phyloP scores from a whole-genome alignment of 2,888 invertebrate species.

The Epiblema foenella region DNA sequence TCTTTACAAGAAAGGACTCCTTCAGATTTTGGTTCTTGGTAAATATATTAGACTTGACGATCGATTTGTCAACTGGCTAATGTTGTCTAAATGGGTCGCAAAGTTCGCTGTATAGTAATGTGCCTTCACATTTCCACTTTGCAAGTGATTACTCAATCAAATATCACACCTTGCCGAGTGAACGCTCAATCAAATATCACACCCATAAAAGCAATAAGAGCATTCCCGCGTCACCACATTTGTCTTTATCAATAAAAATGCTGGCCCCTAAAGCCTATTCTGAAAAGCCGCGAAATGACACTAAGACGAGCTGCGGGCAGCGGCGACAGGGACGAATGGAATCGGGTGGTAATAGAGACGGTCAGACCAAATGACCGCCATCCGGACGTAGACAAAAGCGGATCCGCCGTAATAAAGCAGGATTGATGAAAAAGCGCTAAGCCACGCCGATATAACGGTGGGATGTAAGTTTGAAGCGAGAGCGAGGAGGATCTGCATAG shows the following conservation, averaged over 20 bases:
- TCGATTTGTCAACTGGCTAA: background rate
- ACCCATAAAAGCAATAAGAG: slow-evolving; percentile 41
- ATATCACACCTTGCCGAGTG: slow-evolving; percentile 19
- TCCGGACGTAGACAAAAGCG: slow-evolving; percentile 82
- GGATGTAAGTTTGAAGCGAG: slow-evolving; percentile 52
- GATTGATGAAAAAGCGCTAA: slow-evolving; percentile 87
- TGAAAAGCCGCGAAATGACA: slow-evolving; percentile 59
- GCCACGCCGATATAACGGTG: slow-evolving; percentile 82
- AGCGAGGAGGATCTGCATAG: slow-evolving; percentile 42
- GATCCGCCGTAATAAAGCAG: slow-evolving; percentile 84
- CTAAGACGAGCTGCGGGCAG: slow-evolving; percentile 72
- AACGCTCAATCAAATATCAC: slow-evolving; percentile 28
- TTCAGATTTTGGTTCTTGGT: no score
- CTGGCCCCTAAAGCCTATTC: slow-evolving; percentile 41
- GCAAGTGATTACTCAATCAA: slow-evolving; percentile 27
- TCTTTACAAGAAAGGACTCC: background rate
- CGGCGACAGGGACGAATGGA: slow-evolving; percentile 82
- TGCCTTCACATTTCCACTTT: background rate
- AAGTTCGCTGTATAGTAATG: no score
- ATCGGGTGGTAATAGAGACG: slow-evolving; percentile 81
- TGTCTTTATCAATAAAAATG: slow-evolving; percentile 44
- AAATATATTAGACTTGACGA: background rate
- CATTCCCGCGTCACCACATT: slow-evolving; percentile 28
- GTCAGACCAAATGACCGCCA: slow-evolving; percentile 82
- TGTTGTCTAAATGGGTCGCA: background rate